Base-by-base conservation (phyloP, 37 sponge, comb jelly and placozoan genomes). In the Agelas oroides region DNA sequence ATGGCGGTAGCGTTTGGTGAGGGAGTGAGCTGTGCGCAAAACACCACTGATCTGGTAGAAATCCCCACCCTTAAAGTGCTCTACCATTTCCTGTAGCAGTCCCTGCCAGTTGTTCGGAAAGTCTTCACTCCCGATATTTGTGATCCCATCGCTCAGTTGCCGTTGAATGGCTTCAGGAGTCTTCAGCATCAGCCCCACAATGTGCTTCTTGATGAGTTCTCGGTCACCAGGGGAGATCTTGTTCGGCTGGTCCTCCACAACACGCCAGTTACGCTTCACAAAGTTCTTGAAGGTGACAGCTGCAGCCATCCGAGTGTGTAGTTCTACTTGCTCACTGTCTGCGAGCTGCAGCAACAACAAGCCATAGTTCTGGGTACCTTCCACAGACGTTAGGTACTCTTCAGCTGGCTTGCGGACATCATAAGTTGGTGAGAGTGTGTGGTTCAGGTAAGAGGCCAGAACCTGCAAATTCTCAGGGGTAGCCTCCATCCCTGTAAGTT, bases 101-200 rank as follows among this genome's bases (percentile, higher is more conserved):
- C 90, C 96, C 23, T 91, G 79, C 99, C 99, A 99, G 28, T 99
- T 93, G 8, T 76, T 54, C 2, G 99, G 99, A 64, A 99, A 99
- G 63, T 99, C 99, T 67, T 95, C 94, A 54, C 84, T 82, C 12
- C 99, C 99, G 53, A 99, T 99, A 27, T 95, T 93, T 13, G 93
- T 97, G 70, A 99, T 97, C 62, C 97, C 96, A 66, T 99, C 99
- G 40, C 97, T 97, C 57, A 99, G 76, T 92, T 99, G 99, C 65
- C 77, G 85, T 87, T 99, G 99, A 20, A 99, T 73, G 31, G 82
- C 78, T 21, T 93, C 97, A 31, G 99, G 99, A 30, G 86, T 94
- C 70, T 77, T 91, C 69, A 99, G 81, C 99, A 99, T 99, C 41
- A 99, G 86, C 24, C 89, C 82, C 31, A 99, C 96, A 32, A 99